phyloP scores from a whole-genome alignment of 2,797 vertebrate genomes.

The Characodon lateralis region DNA sequence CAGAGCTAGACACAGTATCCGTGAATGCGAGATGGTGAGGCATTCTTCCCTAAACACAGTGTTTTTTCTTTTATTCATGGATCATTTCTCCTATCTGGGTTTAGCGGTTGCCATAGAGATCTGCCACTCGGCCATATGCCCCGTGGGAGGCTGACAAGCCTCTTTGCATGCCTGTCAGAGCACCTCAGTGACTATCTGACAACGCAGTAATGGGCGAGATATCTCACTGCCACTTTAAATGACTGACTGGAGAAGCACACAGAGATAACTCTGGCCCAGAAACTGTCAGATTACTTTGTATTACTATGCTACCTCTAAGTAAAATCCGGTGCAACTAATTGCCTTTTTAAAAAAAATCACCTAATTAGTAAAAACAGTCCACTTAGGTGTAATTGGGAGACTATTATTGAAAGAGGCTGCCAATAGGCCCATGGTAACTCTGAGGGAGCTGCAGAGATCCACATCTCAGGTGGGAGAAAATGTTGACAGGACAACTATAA shows the following conservation, averaged over 20 bases:
- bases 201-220: neutral
- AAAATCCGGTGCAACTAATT: neutral
- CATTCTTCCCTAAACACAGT: neutral
- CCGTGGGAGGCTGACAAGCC: slow-evolving; percentile 37
- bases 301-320: too few species aligned
- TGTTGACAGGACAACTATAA: too few species aligned
- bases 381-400: neutral
- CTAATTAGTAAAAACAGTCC: too few species aligned
- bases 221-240: neutral
- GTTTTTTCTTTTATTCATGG: slow-evolving; percentile 40
- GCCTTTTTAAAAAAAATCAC: too few species aligned
- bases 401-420: neutral
- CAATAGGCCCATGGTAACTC: neutral
- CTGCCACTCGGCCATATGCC: slow-evolving; percentile 43
- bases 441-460: neutral
- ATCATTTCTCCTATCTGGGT: slow-evolving; percentile 36
- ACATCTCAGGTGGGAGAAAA: too few species aligned
- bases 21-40: neutral
- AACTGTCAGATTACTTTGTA: neutral
- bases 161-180: slow-evolving; percentile 33
- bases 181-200: slow-evolving; percentile 1
- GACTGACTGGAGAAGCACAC: neutral
- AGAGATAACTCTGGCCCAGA: neutral
- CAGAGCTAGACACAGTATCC: neutral
- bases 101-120: slow-evolving; percentile 65